Percentiles rank a stretch among this genome's conserved stretches.
Conservation (phyloP, 2,113 vertebrate species). For the Triplophysa dalaica region DNA sequence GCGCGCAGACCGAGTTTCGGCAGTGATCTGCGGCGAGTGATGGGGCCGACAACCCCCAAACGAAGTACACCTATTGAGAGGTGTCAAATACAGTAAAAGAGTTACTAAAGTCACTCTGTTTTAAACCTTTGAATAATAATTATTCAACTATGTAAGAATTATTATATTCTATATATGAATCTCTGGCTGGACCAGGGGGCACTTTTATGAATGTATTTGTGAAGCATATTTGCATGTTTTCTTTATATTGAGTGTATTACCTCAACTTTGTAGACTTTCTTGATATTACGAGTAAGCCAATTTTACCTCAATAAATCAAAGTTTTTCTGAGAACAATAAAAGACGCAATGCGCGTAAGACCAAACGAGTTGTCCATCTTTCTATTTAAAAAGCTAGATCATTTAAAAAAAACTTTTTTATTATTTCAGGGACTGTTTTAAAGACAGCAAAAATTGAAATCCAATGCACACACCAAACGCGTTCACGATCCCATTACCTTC, state of each 20-base stretch:
- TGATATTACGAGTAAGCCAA: background rate
- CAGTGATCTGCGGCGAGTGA: slow-evolving; percentile 72
- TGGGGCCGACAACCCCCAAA: slow-evolving; percentile 68
- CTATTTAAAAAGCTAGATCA: too few species aligned
- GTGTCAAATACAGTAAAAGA: slow-evolving; percentile 77
- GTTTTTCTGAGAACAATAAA: slow-evolving; percentile 15
- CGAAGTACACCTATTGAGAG: slow-evolving; percentile 69
- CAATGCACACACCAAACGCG: too few species aligned
- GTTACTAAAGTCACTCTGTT: slow-evolving; percentile 39
- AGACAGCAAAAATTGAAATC: too few species aligned
- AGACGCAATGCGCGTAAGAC: background rate
- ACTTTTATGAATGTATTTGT: background rate
- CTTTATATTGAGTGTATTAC: background rate
- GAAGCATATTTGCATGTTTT: background rate
- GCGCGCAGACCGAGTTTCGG: slow-evolving; percentile 75
- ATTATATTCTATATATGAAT: slow-evolving; percentile 33
- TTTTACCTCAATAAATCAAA: background rate
- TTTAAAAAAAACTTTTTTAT: too few species aligned
- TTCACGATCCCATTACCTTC: too few species aligned
- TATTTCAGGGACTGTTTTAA: too few species aligned
- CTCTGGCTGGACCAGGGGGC: slow-evolving; percentile 40
- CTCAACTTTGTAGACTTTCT: background rate
- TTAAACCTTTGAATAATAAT: slow-evolving; percentile 51
- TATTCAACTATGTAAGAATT: slow-evolving; percentile 52
- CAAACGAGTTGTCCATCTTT: background rate